phyloP scores from a whole-genome alignment of 2,113 vertebrate genomes.

The Scomber japonicus region DNA sequence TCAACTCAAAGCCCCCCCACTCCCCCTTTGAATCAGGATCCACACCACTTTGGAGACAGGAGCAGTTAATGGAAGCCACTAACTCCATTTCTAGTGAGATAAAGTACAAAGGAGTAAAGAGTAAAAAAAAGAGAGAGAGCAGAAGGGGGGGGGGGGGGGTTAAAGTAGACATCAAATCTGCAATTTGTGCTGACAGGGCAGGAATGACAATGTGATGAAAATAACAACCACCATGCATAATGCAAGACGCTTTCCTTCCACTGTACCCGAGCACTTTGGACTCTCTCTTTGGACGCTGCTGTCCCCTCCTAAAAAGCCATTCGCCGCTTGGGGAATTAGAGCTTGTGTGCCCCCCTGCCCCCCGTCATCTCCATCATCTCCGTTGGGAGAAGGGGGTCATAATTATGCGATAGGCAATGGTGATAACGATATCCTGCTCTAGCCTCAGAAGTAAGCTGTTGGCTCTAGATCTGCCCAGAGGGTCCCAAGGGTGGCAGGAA shows the following conservation, averaged over 20 bases:
- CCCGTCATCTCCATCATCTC: neutral
- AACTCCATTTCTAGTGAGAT: slow-evolving; percentile 30
- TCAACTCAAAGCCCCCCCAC: neutral
- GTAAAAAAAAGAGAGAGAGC: neutral
- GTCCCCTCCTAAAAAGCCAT: slow-evolving; percentile 36
- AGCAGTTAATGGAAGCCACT: slow-evolving; percentile 67
- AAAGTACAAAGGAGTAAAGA: neutral
- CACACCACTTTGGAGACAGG: slow-evolving; percentile 42
- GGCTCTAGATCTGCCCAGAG: slow-evolving; percentile 52
- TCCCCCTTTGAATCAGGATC: slow-evolving; percentile 13
- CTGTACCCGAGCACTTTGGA: slow-evolving; percentile 59
- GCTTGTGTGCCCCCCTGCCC: neutral
- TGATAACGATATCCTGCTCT: slow-evolving; percentile 40
- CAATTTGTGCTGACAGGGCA: slow-evolving; percentile 74
- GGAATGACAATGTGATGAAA: slow-evolving; percentile 79
- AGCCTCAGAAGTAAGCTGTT: slow-evolving; percentile 46
- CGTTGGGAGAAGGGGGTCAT: slow-evolving; percentile 19
- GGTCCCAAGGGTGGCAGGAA: slow-evolving; percentile 22
- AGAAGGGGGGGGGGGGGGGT: slow-evolving; percentile 3
- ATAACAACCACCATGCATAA: slow-evolving; percentile 81
- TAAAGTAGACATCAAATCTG: slow-evolving; percentile 45
- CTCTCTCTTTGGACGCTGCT: slow-evolving; percentile 32
- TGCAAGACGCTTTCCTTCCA: slow-evolving; percentile 68
- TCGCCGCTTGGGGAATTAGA: neutral
- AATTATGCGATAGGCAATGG: slow-evolving; percentile 33